Percentiles rank a stretch among this genome's conserved stretches.
phyloP scores from a whole-genome alignment of 1,140 invertebrate genomes.

The Euwallacea fornicatus region DNA sequence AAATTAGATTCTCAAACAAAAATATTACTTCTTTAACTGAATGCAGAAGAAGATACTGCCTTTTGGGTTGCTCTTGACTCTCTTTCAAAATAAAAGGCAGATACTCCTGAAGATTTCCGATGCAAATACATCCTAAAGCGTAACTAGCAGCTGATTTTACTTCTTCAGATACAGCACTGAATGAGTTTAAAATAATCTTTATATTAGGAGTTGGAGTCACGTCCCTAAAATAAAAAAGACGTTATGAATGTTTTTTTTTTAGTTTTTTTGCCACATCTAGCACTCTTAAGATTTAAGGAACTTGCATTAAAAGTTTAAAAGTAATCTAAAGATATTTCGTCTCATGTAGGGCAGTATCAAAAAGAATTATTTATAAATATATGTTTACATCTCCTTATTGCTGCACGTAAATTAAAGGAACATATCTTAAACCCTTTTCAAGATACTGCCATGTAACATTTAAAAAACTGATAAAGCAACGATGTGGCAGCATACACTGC shows the following conservation, averaged over 20 bases:
- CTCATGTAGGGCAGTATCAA: too few relatives aligned
- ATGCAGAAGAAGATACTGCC: constrained; percentile 95
- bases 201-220: constrained; percentile 75
- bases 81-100: constrained; percentile 93
- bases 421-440: too few relatives aligned
- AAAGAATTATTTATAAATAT: background rate
- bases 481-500: background rate
- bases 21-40: constrained; percentile 89
- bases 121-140: constrained; percentile 90
- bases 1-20: background rate
- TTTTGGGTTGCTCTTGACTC: constrained; percentile 89
- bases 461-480: too few relatives aligned
- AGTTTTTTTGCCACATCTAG: too few relatives aligned
- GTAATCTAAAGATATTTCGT: too few relatives aligned
- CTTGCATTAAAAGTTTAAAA: too few relatives aligned
- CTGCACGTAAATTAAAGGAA: too few relatives aligned
- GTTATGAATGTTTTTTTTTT: background rate
- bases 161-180: constrained; percentile 78
- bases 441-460: too few relatives aligned
- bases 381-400: background rate
- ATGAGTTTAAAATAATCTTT: constrained; percentile 76
- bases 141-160: constrained; percentile 96
- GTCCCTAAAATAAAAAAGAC: constrained; percentile 65
- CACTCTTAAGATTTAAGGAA: too few relatives aligned
- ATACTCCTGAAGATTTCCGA: constrained; percentile 92